A percentile compares a stretch with the other conserved stretches of the same genome.
Evolutionary conservation across 2,888 invertebrate genomes (phyloP).

Genomic region (Dinocampus coccinellae): DNA sequence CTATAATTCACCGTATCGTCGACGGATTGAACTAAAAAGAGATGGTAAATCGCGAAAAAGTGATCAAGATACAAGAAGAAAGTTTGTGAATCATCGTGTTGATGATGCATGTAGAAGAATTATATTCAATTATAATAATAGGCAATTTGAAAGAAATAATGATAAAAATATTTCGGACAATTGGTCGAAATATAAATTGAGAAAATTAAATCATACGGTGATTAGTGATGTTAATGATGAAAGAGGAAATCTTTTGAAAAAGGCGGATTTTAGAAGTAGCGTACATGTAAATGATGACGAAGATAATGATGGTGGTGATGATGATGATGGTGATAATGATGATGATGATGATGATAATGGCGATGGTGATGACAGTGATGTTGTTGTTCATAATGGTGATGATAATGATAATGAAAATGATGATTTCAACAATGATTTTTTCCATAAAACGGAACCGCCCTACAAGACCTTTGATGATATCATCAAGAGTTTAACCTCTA

Average conservation of each 20-base stretch:
- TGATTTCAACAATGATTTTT: slow-evolving; percentile 18
- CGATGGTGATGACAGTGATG: slow-evolving; percentile 29
- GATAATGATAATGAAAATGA: slow-evolving; percentile 31
- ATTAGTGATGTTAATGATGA: slow-evolving; percentile 28
- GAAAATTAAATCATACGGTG: slow-evolving; percentile 23
- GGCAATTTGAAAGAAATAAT: slow-evolving; percentile 27
- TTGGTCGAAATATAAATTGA: slow-evolving; percentile 36
- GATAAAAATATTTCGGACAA: slow-evolving; percentile 24
- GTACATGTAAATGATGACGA: too few relatives aligned
- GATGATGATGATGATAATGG: slow-evolving; percentile 31
- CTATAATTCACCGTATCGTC: neutral
- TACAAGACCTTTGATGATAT: slow-evolving; percentile 64
- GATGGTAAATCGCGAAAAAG: slow-evolving; percentile 1
- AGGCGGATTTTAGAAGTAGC: slow-evolving; percentile 37
- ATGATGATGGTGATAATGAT: slow-evolving; percentile 33
- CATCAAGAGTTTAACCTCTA: slow-evolving; percentile 59
- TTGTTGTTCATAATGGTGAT: slow-evolving; percentile 29
- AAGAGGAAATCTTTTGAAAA: slow-evolving; percentile 40
- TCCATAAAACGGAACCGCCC: slow-evolving; percentile 45
- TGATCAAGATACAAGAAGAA: slow-evolving; percentile 7
- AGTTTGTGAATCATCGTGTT: neutral
- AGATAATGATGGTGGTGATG: slow-evolving; percentile 31
- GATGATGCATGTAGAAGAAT: neutral
- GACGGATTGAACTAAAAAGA: neutral
- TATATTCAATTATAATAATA: slow-evolving; percentile 1